Percentiles rank a stretch among this genome's conserved stretches.
Conservation (phyloP, 2,113 vertebrate species). For the Ginglymostoma cirratum region DNA sequence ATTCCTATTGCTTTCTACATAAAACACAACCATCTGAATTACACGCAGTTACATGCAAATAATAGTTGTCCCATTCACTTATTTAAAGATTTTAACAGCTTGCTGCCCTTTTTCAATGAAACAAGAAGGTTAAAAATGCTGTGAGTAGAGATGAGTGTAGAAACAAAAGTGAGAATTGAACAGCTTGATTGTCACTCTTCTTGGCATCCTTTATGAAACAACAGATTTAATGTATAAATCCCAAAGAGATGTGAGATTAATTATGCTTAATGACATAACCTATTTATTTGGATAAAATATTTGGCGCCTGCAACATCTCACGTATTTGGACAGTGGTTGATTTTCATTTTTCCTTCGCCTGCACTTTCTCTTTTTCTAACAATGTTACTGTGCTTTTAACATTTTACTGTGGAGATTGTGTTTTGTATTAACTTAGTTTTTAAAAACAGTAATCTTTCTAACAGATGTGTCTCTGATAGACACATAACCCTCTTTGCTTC, state of each 20-base stretch:
- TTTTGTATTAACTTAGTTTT: not conserved
- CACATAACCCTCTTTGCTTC: too few species aligned
- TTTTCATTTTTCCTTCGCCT: not conserved
- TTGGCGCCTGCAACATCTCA: not conserved
- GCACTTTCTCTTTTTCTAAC: not conserved
- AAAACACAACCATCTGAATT: not conserved
- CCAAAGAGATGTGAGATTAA: not conserved
- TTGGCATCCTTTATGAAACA: too few species aligned
- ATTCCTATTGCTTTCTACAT: not conserved
- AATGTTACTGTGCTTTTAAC: not conserved
- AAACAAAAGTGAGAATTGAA: not conserved
- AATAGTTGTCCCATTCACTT: not conserved
- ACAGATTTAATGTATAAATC: not conserved
- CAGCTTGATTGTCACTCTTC: not conserved
- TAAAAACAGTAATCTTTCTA: too few species aligned
- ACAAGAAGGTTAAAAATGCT: not conserved
- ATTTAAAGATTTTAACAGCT: not conserved
- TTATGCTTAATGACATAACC: not conserved
- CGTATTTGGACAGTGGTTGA: not conserved
- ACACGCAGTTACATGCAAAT: not conserved
- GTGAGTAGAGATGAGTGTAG: not conserved
- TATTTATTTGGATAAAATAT: not conserved
- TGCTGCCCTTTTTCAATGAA: not conserved
- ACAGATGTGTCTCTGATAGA: not conserved
- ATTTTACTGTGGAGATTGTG: not conserved